Conservation (phyloP, 2,113 vertebrate genomes). For the Cyphomyrus discorhynchus region DNA sequence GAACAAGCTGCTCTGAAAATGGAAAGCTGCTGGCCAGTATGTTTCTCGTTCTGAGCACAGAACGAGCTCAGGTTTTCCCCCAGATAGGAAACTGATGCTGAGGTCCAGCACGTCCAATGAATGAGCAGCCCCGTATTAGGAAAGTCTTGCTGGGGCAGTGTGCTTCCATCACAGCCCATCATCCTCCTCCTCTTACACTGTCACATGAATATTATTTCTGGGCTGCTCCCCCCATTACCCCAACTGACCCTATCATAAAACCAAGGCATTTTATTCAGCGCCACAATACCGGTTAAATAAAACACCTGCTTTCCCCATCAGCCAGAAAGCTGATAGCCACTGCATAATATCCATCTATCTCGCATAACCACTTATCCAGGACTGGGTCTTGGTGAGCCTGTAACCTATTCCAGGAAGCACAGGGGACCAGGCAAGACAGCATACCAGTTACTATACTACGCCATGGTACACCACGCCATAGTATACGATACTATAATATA, state of each 20-base stretch:
- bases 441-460: background rate
- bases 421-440: background rate
- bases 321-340: background rate
- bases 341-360: background rate
- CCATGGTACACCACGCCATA: background rate
- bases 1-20: background rate
- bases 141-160: background rate
- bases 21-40: background rate
- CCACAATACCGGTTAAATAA: background rate
- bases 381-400: background rate
- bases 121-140: background rate
- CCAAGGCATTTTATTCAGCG: background rate
- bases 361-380: background rate
- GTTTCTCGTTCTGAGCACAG: background rate
- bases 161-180: background rate
- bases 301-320: background rate
- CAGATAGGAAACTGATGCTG: background rate
- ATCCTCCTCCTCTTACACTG: background rate
- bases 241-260: background rate
- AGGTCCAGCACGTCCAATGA: background rate
- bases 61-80: background rate
- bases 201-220: background rate
- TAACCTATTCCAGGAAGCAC: background rate
- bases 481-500: background rate
- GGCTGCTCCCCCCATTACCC: background rate